Evolutionary conservation across 2,113 vertebrate species (phyloP).

Genomic region (Andinoacara biseriatus): DNA sequence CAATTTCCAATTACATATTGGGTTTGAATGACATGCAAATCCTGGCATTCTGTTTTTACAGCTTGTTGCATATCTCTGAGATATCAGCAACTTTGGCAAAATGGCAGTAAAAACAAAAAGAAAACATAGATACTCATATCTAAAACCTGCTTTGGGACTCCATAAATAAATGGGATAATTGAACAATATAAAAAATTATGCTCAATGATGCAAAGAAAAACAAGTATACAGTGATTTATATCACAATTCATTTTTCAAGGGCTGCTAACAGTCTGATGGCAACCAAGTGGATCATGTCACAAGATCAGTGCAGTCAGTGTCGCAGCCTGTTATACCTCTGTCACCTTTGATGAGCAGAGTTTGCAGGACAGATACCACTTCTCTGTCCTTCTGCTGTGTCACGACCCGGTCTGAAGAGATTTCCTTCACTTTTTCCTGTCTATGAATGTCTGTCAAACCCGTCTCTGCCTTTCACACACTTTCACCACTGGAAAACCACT

Average conservation of each 20-base stretch:
- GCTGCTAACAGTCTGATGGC: not conserved
- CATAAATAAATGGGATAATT: not conserved
- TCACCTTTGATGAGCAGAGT: not conserved
- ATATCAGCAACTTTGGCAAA: not conserved
- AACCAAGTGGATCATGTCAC: not conserved
- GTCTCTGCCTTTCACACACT: not conserved
- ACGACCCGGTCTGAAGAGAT: constrained; percentile 5
- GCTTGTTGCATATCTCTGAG: not conserved
- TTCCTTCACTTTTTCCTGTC: not conserved
- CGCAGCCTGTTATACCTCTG: not conserved
- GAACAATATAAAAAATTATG: not conserved
- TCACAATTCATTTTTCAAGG: not conserved
- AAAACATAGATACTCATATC: not conserved
- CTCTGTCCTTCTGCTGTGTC: not conserved
- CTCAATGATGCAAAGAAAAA: not conserved
- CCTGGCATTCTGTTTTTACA: not conserved
- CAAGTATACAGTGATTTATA: not conserved
- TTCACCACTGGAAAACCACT: not conserved
- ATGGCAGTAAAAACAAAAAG: not conserved
- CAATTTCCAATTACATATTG: not conserved
- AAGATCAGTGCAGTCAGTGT: constrained; percentile 3
- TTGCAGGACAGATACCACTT: not conserved
- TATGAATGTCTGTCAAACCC: not conserved
- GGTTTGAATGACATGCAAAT: not conserved
- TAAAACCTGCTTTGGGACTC: not conserved